phyloP scores from a whole-genome alignment of 2,888 invertebrate species.

The Laspeyria flexula region DNA sequence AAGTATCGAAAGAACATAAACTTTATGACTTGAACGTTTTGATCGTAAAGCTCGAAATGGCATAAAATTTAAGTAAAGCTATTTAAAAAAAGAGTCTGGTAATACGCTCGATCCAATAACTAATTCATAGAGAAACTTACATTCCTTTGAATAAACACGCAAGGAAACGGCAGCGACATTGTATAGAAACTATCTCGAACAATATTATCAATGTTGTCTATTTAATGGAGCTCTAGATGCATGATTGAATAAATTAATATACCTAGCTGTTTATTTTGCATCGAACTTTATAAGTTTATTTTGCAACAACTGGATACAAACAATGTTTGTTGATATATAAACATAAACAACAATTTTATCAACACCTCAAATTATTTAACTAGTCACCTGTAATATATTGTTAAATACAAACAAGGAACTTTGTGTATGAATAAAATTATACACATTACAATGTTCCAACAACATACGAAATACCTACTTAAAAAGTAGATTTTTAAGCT shows the following conservation, averaged over 20 bases:
- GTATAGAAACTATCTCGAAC: slow-evolving; percentile 8
- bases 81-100: slow-evolving; percentile 16
- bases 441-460: too few relatives aligned
- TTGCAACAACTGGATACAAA: too few relatives aligned
- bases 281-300: too few relatives aligned
- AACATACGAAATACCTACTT: too few relatives aligned
- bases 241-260: background rate
- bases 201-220: slow-evolving; percentile 22
- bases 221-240: slow-evolving; percentile 6
- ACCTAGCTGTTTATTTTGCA: too few relatives aligned
- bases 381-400: too few relatives aligned
- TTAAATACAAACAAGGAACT: too few relatives aligned
- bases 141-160: slow-evolving; percentile 28
- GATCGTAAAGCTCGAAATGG: slow-evolving; percentile 16
- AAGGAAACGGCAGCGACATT: slow-evolving; percentile 12
- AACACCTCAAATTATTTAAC: too few relatives aligned
- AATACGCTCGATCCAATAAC: slow-evolving; percentile 24
- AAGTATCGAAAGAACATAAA: slow-evolving; percentile 8
- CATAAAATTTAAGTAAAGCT: slow-evolving; percentile 14
- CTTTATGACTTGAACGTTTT: slow-evolving; percentile 10
- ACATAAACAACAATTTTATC: too few relatives aligned
- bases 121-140: slow-evolving; percentile 35
- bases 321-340: too few relatives aligned
- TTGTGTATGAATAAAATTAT: too few relatives aligned
- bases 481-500: too few relatives aligned